Conservation (phyloP, 2,888 invertebrate genomes). For the Clanis bilineata region DNA sequence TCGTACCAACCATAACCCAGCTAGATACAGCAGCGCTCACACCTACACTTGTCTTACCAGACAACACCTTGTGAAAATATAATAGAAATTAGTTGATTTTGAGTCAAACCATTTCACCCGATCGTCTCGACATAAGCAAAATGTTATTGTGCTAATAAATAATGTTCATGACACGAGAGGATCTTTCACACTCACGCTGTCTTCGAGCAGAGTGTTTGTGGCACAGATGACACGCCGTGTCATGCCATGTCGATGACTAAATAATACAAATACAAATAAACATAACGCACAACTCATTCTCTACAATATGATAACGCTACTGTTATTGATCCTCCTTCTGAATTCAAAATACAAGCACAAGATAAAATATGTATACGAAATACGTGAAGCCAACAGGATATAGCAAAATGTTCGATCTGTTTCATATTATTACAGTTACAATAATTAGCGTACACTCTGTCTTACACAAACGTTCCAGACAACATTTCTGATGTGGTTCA, state of each 20-base stretch:
- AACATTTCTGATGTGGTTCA: slow-evolving; percentile 35
- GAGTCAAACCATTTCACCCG: slow-evolving; percentile 72
- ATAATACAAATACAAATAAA: slow-evolving; percentile 54
- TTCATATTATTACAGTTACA: slow-evolving; percentile 36
- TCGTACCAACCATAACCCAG: slow-evolving; percentile 73
- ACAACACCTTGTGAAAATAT: slow-evolving; percentile 82
- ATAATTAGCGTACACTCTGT: slow-evolving; percentile 67
- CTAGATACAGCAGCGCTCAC: slow-evolving; percentile 75
- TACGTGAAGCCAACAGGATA: slow-evolving; percentile 68
- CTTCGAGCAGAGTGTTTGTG: slow-evolving; percentile 56
- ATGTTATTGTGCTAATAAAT: slow-evolving; percentile 52
- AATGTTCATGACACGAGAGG: slow-evolving; percentile 61
- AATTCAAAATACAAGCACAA: slow-evolving; percentile 45
- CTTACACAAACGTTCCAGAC: slow-evolving; percentile 56
- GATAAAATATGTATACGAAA: slow-evolving; percentile 21
- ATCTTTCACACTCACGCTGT: slow-evolving; percentile 67
- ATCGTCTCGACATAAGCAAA: slow-evolving; percentile 51
- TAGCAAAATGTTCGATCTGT: slow-evolving; percentile 25
- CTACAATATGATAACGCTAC: slow-evolving; percentile 63
- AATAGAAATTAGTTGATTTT: slow-evolving; percentile 81
- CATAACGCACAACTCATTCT: slow-evolving; percentile 62
- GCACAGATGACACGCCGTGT: too few species aligned
- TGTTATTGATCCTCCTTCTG: slow-evolving; percentile 67
- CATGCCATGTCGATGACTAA: slow-evolving; percentile 63
- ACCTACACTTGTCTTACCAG: slow-evolving; percentile 81